Evolutionary conservation across 2,888 invertebrate genomes (phyloP).

Genomic region (Parthenolecanium corni): DNA sequence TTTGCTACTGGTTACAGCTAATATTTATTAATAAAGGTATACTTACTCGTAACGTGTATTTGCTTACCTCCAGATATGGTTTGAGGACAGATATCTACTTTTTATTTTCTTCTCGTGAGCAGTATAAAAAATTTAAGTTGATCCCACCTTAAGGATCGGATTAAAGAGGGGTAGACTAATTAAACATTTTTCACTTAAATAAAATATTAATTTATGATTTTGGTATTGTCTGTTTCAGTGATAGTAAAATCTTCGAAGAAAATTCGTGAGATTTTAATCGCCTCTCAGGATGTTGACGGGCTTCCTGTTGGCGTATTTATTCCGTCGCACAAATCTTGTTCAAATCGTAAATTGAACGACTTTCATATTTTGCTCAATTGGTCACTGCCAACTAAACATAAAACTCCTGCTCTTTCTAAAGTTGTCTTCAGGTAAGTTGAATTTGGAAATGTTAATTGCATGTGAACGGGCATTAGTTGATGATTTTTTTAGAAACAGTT

Average conservation of each 20-base stretch:
- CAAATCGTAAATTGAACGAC: conserved; percentile 6
- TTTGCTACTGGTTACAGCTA: too few relatives aligned
- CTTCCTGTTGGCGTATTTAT: conserved; percentile 16
- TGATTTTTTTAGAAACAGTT: too few relatives aligned
- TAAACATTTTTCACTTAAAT: too few relatives aligned
- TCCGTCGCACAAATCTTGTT: conserved; percentile 24
- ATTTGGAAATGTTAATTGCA: neutral
- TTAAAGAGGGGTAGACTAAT: too few relatives aligned
- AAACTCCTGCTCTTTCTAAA: neutral
- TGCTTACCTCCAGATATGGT: too few relatives aligned
- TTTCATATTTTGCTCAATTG: conserved; percentile 29
- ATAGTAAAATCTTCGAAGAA: neutral
- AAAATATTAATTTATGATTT: neutral
- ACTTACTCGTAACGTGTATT: too few relatives aligned
- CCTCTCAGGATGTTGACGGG: conserved; percentile 8
- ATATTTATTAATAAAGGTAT: too few relatives aligned
- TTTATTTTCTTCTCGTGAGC: too few relatives aligned
- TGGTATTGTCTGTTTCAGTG: conserved; percentile 12
- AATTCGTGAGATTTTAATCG: neutral
- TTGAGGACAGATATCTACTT: too few relatives aligned
- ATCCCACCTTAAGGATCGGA: too few relatives aligned
- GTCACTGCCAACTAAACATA: conserved; percentile 24
- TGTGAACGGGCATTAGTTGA: neutral
- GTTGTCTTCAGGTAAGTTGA: conserved; percentile 12
- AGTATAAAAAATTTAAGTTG: too few relatives aligned